Conservation (phyloP, 1,140 invertebrate genomes). For the Drosophila azteca region DNA sequence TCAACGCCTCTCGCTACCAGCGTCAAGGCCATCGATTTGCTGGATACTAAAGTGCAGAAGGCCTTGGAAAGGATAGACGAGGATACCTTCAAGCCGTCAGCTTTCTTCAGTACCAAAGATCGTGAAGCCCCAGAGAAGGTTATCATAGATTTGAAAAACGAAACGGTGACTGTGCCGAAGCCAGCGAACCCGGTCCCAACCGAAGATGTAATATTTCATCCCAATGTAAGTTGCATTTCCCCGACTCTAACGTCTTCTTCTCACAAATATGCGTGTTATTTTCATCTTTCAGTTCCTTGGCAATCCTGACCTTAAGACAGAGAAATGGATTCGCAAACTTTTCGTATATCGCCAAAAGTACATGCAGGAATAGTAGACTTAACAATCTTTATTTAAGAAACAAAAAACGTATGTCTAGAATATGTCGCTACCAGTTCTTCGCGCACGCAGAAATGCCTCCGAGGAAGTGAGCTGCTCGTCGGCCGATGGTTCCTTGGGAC, state of each 20-base stretch:
- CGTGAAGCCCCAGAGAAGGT: conserved; percentile 65
- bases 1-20: conserved; percentile 14
- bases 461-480: conserved; percentile 89
- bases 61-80: conserved; percentile 76
- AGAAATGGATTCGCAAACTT: conserved; percentile 79
- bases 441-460: conserved; percentile 88
- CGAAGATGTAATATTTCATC: conserved; percentile 70
- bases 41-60: conserved; percentile 68
- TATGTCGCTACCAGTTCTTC: conserved; percentile 91
- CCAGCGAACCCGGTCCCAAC: conserved; percentile 22
- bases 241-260: background rate
- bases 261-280: background rate
- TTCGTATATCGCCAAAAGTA: conserved; percentile 78
- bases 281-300: conserved; percentile 66
- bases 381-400: conserved; percentile 41
- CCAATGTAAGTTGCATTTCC: conserved; percentile 44
- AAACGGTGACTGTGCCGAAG: conserved; percentile 67
- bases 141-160: conserved; percentile 72
- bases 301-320: conserved; percentile 65
- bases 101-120: conserved; percentile 70
- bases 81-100: conserved; percentile 63
- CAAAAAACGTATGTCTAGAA: conserved; percentile 84
- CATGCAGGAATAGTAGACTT: conserved; percentile 59
- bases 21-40: conserved; percentile 64
- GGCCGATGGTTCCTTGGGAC: conserved; percentile 88